Base-by-base conservation (phyloP, 1,140 invertebrate species). In the Dendroctonus ponderosae region DNA sequence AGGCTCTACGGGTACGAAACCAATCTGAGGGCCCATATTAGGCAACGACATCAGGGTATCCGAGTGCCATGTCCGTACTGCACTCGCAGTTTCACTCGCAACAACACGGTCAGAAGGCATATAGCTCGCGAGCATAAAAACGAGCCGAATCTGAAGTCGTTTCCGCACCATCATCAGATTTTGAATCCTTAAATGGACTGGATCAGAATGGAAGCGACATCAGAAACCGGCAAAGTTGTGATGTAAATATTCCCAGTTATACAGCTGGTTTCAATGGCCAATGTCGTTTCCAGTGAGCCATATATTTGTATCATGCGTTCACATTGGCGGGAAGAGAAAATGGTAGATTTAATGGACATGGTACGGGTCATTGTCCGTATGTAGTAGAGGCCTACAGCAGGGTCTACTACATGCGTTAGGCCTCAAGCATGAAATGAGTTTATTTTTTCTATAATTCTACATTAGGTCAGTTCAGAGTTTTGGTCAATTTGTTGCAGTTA, bases 1-100 rank as follows among this genome's bases (percentile, higher is more conserved):
- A 85, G 92, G 73, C 82, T 94, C n/a, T 95, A 95, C 79, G 91
- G 92, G 44, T 94, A 95, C 79, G 92, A 95, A 83, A 95, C 92
- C 76, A 95, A 95, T 78, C 80, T 95, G 74, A 86, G 92, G 48
- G 92, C 92, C 49, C 92, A 95, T 79, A 93, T 95, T 76, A 82
- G 92, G 52, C 92, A 94, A 76, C 86, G 92, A 73, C 92, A 95
- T 80, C 92, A 94, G 80, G 92, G 92, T 48, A 93, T 94, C 68
- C 85, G 91, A 7, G 91, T 93, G 72, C 91, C 90, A 5, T 93
- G 91, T 79, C 92, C 91, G 26, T 92, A 91, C 79, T 94, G 91
- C 80, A 83, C 88, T 73, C 87, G 92, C 60, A 94, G 92, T n/a
- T 95, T 95, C 80, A 95, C 92, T 61, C 85, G 92, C 69, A 94